Conservation (phyloP, 37 sponge, comb jelly and placozoan species). For the Haliclona indistincta region DNA sequence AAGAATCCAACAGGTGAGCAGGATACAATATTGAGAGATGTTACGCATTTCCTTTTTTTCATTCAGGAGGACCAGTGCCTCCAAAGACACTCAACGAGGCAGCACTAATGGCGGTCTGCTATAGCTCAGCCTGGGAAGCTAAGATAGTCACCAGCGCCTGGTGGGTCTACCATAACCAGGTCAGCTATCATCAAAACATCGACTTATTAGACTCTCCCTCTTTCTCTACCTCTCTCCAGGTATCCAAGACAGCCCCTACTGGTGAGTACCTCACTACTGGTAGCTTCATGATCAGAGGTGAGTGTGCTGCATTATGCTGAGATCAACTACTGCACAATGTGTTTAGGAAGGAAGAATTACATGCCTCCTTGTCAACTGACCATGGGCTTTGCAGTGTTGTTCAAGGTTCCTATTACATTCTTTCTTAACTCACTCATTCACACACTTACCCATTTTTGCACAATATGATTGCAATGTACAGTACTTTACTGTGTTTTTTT, state of each 20-base stretch:
- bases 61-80: conserved; percentile 71
- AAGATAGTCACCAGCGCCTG: conserved; percentile 89
- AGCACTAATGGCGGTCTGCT: conserved; percentile 92
- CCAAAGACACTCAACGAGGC: conserved; percentile 94
- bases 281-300: conserved; percentile 99
- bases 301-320: too few species aligned
- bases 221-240: conserved; percentile 42
- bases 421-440: not conserved
- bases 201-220: not conserved
- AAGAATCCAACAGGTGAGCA: conserved; percentile 84
- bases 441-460: not conserved
- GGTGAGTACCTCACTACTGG: conserved; percentile 98
- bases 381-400: conserved; percentile 91
- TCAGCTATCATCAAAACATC: conserved; percentile 9
- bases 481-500: too few species aligned
- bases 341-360: conserved; percentile 93
- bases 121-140: conserved; percentile 95
- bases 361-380: conserved; percentile 87
- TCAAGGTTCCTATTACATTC: conserved; percentile 57
- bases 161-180: conserved; percentile 94
- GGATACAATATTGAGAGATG: not conserved
- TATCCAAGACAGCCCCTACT: conserved; percentile 97
- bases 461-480: too few species aligned
- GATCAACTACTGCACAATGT: not conserved
- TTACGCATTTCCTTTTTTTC: not conserved